A percentile compares a stretch with the other conserved stretches of the same genome.
Evolutionary conservation across 2,888 invertebrate species (phyloP).

Genomic region (Drosophila merina): DNA sequence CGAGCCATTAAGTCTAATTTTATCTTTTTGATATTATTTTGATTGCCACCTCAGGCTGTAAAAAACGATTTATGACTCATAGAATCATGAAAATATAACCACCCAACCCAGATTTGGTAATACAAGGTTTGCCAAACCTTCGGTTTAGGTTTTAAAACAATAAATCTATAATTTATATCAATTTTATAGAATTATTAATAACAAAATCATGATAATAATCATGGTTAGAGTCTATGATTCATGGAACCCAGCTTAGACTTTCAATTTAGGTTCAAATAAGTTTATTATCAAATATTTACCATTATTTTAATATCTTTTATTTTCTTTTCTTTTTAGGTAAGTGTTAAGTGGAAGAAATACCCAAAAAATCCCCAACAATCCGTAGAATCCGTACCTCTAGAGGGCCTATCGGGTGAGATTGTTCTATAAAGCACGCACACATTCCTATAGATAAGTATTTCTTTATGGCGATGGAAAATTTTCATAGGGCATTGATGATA

Average conservation of each 20-base stretch:
- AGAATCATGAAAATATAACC: too few species aligned
- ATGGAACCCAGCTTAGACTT: background rate
- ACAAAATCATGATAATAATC: too few species aligned
- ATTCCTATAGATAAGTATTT: slow-evolving; percentile 20
- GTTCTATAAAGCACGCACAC: slow-evolving; percentile 31
- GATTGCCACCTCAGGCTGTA: too few species aligned
- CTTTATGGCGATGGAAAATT: slow-evolving; percentile 21
- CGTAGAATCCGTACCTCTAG: background rate
- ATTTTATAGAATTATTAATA: too few species aligned
- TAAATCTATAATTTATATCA: too few species aligned
- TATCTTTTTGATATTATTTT: too few species aligned
- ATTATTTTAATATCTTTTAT: background rate
- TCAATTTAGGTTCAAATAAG: too few species aligned
- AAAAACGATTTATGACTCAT: too few species aligned
- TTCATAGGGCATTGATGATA: slow-evolving; percentile 13
- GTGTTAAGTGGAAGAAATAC: slow-evolving; percentile 38
- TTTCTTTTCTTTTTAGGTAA: slow-evolving; percentile 68
- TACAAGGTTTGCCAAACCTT: too few species aligned
- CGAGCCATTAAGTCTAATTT: too few species aligned
- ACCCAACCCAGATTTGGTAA: too few species aligned
- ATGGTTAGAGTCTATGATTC: background rate
- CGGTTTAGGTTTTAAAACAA: too few species aligned
- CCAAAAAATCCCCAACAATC: background rate
- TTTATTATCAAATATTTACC: background rate
- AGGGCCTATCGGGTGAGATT: slow-evolving; percentile 56